Evolutionary conservation across 2,888 invertebrate genomes (phyloP).

Genomic region (Mythimna albipuncta): DNA sequence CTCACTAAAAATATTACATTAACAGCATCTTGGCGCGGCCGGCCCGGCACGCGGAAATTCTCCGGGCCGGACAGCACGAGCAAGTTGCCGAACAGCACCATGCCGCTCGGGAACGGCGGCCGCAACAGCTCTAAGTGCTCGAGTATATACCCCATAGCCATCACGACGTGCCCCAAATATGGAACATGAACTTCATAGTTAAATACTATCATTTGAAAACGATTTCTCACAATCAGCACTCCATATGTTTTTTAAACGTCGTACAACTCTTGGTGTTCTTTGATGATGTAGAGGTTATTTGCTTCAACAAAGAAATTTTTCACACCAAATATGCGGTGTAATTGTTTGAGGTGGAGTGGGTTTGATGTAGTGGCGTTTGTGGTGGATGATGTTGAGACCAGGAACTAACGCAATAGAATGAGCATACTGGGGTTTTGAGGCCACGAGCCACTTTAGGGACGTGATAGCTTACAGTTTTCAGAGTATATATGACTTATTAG

Average conservation of each 20-base stretch:
- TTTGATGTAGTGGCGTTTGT: conserved; percentile 60
- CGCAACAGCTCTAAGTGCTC: conserved; percentile 76
- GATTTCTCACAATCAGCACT: conserved; percentile 1
- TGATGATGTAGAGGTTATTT: conserved; percentile 71
- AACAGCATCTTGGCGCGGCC: conserved; percentile 71
- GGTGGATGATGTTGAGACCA: conserved; percentile 67
- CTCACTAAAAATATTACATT: conserved; percentile 78
- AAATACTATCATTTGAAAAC: conserved; percentile 67
- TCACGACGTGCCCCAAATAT: conserved; percentile 79
- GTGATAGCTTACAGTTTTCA: conserved; percentile 38
- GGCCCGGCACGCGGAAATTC: conserved; percentile 66
- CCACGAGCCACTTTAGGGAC: conserved; percentile 44
- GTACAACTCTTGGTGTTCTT: conserved; percentile 69
- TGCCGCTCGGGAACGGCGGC: conserved; percentile 81
- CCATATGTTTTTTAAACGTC: conserved; percentile 36
- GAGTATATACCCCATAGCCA: conserved; percentile 83
- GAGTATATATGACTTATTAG: conserved; percentile 62
- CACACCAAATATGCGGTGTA: conserved; percentile 55
- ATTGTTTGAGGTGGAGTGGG: conserved; percentile 55
- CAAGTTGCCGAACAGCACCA: conserved; percentile 82
- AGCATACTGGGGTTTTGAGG: conserved; percentile 54
- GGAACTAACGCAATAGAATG: conserved; percentile 68
- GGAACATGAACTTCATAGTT: conserved; percentile 73
- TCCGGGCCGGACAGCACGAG: conserved; percentile 78
- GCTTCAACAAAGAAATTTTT: conserved; percentile 70